These are phyloP conservation scores for Callithrix jacchus DNA, from an alignment of 2,113 vertebrate genomes.

Conservation along the genomic window DNA sequence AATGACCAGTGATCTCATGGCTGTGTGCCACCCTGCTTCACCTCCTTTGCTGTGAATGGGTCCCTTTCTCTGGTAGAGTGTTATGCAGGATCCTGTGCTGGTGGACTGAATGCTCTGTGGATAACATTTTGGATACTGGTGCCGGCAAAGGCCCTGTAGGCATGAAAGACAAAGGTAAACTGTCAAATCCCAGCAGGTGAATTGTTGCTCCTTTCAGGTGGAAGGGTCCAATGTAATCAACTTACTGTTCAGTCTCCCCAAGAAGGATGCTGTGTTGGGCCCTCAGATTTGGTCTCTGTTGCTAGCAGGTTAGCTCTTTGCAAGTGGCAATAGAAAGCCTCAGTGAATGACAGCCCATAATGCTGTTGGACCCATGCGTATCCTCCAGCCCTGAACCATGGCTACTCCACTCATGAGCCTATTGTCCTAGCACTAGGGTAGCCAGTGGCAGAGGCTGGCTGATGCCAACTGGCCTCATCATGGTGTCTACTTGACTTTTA, in stretches of 20 bases:
- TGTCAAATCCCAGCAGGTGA: neutral
- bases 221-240: neutral
- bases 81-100: neutral
- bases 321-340: neutral
- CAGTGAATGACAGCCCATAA: neutral
- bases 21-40: neutral
- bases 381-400: neutral
- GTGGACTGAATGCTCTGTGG: neutral
- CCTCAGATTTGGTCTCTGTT: neutral
- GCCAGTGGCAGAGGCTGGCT: neutral
- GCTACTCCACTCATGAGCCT: neutral
- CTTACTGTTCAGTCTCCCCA: neutral
- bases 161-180: neutral
- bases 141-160: neutral
- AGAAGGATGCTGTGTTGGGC: neutral
- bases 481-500: neutral
- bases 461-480: neutral
- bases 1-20: neutral
- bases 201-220: neutral
- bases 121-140: neutral
- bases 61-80: neutral
- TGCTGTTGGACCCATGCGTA: no score
- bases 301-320: neutral
- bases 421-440: neutral
- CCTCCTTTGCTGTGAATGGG: neutral